Evolutionary conservation across 2,113 vertebrate species (phyloP).

Genomic region (Psilopogon haemacephalus): DNA sequence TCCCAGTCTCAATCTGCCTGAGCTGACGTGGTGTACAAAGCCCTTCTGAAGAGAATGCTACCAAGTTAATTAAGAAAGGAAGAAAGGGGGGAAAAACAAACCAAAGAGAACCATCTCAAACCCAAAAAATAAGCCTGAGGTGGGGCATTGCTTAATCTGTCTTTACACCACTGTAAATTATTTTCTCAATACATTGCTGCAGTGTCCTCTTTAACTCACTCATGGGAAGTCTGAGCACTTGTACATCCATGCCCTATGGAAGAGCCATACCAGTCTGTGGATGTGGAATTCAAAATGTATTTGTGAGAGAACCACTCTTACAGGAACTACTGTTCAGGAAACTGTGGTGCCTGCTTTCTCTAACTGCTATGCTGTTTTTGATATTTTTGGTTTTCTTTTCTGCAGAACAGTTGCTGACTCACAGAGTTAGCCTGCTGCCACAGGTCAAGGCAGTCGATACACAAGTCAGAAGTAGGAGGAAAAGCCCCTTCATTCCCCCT

Average conservation of each 20-base stretch:
- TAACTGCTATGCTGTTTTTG: neutral
- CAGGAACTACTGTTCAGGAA: neutral
- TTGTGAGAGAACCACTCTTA: neutral
- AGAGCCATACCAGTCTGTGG: neutral
- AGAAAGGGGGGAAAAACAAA: neutral
- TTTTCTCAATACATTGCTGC: neutral
- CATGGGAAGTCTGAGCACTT: neutral
- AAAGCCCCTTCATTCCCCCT: neutral
- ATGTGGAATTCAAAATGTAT: neutral
- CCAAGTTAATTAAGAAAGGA: neutral
- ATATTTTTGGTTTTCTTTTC: neutral
- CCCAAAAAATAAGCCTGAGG: neutral
- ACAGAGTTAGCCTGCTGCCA: neutral
- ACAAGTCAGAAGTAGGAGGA: neutral
- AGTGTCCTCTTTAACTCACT: neutral
- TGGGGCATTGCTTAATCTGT: neutral
- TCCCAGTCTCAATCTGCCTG: neutral
- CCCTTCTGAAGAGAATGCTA: neutral
- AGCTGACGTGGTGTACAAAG: neutral
- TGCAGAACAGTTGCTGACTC: neutral
- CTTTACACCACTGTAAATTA: neutral
- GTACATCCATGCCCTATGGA: neutral
- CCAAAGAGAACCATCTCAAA: neutral
- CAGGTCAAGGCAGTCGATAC: rapidly evolving
- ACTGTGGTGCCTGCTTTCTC: neutral